Evolutionary conservation across 2,797 vertebrate genomes (phyloP).

Genomic region (Oceanodroma leucorhoa): DNA sequence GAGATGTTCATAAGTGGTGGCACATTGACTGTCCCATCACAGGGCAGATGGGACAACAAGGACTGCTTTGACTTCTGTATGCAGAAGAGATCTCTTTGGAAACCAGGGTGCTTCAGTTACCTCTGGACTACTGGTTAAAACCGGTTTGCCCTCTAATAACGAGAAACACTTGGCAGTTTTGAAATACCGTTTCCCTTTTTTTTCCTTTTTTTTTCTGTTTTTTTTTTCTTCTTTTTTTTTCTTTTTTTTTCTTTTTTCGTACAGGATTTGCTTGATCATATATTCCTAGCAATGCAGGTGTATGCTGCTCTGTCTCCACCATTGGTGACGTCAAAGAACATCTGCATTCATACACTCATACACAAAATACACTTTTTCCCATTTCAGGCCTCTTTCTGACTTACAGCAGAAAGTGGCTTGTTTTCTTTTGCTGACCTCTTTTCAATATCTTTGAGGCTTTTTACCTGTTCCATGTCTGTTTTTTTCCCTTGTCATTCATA

Average conservation of each 20-base stretch:
- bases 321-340: background rate
- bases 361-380: background rate
- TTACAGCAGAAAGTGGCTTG: background rate
- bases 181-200: background rate
- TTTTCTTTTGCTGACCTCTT: background rate
- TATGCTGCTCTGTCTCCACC: background rate
- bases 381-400: background rate
- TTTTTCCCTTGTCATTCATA: background rate
- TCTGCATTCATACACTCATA: background rate
- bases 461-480: background rate
- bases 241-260: background rate
- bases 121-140: background rate
- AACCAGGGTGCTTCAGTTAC: background rate
- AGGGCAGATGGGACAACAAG: background rate
- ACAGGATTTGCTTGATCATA: background rate
- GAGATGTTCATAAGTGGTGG: background rate
- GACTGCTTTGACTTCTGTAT: background rate
- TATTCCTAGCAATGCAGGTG: background rate
- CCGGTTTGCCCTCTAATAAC: background rate
- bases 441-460: background rate
- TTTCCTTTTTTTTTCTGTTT: too few relatives aligned
- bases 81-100: background rate
- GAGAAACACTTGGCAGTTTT: background rate
- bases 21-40: accelerated
- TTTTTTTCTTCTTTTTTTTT: too few relatives aligned